Evolutionary conservation across 2,113 vertebrate species (phyloP).

Genomic region (Vombatus ursinus): DNA sequence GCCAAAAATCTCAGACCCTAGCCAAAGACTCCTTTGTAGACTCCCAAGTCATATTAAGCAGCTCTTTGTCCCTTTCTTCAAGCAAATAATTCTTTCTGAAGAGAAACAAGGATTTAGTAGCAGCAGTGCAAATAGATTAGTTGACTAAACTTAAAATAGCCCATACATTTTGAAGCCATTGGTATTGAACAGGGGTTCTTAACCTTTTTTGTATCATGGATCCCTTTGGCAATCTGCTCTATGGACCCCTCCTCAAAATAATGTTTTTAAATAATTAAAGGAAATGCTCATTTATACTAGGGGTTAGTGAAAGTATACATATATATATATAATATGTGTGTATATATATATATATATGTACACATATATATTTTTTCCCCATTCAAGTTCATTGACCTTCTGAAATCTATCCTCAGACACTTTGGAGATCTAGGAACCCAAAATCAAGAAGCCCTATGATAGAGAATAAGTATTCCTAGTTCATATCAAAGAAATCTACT

Average conservation of each 20-base stretch:
- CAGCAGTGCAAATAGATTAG: background rate
- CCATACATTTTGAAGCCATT: background rate
- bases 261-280: background rate
- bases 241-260: background rate
- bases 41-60: background rate
- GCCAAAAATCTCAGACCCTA: background rate
- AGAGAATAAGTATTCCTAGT: background rate
- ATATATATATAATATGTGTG: background rate
- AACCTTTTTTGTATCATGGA: background rate
- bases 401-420: background rate
- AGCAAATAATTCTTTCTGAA: background rate
- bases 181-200: background rate
- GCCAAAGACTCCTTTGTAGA: background rate
- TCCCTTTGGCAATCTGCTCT: background rate
- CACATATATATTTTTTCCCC: background rate
- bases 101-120: background rate
- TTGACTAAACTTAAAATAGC: background rate
- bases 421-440: background rate
- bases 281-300: background rate
- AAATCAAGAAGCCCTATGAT: background rate
- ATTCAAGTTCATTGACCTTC: background rate
- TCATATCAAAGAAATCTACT: background rate
- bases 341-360: no score
- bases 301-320: background rate
- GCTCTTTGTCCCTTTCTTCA: background rate